phyloP scores from a whole-genome alignment of 2,113 vertebrate genomes.

The Coreoperca whiteheadi region DNA sequence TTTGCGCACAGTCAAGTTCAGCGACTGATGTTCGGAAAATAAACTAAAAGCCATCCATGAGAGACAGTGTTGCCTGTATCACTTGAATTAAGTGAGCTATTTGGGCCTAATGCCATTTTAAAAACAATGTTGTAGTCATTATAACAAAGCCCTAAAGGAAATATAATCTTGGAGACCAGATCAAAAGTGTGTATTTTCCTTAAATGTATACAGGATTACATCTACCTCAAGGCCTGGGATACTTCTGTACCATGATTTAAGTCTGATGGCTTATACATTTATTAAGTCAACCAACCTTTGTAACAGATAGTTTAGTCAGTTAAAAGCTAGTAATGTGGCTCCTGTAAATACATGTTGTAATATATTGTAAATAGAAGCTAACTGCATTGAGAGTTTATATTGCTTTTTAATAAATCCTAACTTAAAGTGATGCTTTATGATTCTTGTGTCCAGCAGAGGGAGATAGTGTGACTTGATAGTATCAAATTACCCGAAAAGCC shows the following conservation, averaged over 20 bases:
- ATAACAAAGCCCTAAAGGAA: constrained; percentile 16
- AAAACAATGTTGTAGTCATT: not conserved
- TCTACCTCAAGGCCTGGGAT: constrained; percentile 67
- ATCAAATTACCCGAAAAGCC: not conserved
- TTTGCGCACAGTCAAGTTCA: not conserved
- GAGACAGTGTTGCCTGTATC: not conserved
- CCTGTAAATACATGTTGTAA: constrained; percentile 22
- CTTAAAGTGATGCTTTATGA: constrained; percentile 13
- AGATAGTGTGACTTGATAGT: not conserved
- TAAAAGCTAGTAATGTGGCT: constrained; percentile 10
- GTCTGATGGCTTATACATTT: constrained; percentile 14
- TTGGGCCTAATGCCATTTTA: not conserved
- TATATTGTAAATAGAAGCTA: constrained; percentile 64
- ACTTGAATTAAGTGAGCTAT: not conserved
- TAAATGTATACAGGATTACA: constrained; percentile 13
- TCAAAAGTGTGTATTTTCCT: constrained; percentile 34
- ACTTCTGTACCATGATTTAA: constrained; percentile 1
- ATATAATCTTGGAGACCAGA: not conserved
- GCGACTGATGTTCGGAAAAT: not conserved
- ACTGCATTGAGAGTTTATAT: constrained; percentile 45
- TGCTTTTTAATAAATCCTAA: constrained; percentile 74
- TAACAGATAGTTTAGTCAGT: not conserved
- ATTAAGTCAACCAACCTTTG: constrained; percentile 11
- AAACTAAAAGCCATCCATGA: not conserved
- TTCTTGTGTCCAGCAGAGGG: constrained; percentile 40